Evolutionary conservation across 2,888 invertebrate species (phyloP).

Genomic region (Pseudococcus jackbeardsleyi): DNA sequence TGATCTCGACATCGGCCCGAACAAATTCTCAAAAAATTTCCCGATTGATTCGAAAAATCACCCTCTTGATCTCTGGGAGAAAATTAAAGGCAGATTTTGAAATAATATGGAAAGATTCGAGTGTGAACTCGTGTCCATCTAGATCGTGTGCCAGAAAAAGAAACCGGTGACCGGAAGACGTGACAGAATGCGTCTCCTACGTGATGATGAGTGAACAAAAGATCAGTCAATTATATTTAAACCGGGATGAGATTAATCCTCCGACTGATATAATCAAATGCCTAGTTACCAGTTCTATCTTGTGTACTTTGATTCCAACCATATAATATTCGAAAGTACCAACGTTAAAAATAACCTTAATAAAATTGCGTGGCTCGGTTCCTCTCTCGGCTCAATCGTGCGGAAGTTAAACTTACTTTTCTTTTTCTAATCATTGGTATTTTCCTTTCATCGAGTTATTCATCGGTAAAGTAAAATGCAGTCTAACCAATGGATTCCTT

Average conservation of each 20-base stretch:
- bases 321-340: conserved; percentile 6
- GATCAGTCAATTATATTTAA: conserved; percentile 62
- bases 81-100: too few relatives aligned
- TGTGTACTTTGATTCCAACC: not conserved
- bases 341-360: conserved; percentile 33
- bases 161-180: conserved; percentile 65
- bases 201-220: conserved; percentile 62
- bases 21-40: not conserved
- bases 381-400: not conserved
- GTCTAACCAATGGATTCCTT: not conserved
- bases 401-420: not conserved
- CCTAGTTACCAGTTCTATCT: conserved; percentile 36
- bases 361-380: conserved; percentile 35
- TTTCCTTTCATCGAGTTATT: conserved; percentile 21
- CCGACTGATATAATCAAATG: conserved; percentile 59
- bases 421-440: not conserved
- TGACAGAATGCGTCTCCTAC: conserved; percentile 63
- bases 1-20: not conserved
- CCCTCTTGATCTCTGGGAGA: too few relatives aligned
- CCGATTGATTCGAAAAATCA: not conserved
- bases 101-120: not conserved
- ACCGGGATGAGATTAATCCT: conserved; percentile 59
- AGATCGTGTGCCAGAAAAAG: conserved; percentile 64
- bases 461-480: not conserved
- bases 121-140: conserved; percentile 62